Evolutionary conservation across 2,888 invertebrate genomes (phyloP).

Genomic region (Caenorhabditis virilis): DNA sequence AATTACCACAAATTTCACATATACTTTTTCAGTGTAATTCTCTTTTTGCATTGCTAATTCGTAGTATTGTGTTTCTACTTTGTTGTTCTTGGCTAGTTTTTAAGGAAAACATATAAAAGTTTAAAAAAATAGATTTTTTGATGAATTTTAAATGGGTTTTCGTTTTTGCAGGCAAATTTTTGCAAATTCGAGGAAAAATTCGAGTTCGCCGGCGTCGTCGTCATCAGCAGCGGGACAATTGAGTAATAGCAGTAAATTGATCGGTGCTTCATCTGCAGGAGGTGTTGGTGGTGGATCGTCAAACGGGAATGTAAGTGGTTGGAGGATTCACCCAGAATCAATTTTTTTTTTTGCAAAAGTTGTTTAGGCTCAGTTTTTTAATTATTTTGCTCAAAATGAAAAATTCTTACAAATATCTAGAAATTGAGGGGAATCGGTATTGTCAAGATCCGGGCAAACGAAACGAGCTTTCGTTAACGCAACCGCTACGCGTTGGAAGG

Average conservation of each 20-base stretch:
- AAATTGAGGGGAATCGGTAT: no score
- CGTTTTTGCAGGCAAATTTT: slow-evolving; percentile 49
- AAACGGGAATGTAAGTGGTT: no score
- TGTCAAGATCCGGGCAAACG: not conserved
- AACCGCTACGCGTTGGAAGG: no score
- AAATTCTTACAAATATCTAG: no score
- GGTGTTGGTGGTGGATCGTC: no score
- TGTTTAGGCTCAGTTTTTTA: no score
- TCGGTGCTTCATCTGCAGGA: no score
- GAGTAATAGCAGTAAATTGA: not conserved
- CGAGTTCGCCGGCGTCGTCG: slow-evolving; percentile 22
- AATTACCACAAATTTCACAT: not conserved
- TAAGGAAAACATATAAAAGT: no score
- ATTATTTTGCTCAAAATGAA: no score
- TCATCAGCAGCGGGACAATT: slow-evolving; percentile 9
- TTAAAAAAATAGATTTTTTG: no score
- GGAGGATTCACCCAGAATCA: no score
- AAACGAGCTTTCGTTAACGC: not conserved
- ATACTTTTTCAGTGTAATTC: slow-evolving; percentile 11
- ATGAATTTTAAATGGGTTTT: not conserved
- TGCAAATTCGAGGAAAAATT: slow-evolving; percentile 46
- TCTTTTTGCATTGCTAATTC: slow-evolving; percentile 35
- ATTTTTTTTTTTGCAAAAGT: no score
- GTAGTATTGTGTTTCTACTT: not conserved
- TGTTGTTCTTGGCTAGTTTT: not conserved